These are phyloP conservation scores for Dryadula phaetusa DNA, from an alignment of 2,888 invertebrate genomes.

Conservation along the genomic window DNA sequence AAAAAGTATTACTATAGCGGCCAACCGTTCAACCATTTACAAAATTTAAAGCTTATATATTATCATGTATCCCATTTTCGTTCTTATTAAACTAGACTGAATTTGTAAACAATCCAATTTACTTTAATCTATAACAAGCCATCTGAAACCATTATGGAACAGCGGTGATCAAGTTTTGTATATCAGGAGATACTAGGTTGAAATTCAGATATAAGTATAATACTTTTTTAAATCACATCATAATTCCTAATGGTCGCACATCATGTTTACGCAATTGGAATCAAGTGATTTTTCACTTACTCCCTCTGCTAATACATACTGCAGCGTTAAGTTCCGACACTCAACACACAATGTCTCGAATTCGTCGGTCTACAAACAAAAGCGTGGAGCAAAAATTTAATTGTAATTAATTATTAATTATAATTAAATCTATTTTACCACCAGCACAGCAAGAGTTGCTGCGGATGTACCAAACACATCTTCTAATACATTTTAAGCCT, in stretches of 20 bases:
- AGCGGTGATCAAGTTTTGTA: neutral
- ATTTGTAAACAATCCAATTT: conserved; percentile 7
- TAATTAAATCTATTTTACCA: too few species aligned
- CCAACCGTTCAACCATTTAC: neutral
- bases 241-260: too few species aligned
- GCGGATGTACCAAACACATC: conserved; percentile 6
- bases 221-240: too few species aligned
- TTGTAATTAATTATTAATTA: too few species aligned
- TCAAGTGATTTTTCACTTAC: too few species aligned
- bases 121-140: neutral
- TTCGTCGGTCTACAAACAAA: too few species aligned
- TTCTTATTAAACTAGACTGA: neutral
- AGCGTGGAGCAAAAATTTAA: too few species aligned
- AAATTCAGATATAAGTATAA: neutral
- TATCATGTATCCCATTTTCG: neutral
- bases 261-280: too few species aligned
- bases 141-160: neutral
- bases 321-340: too few species aligned
- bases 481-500: conserved; percentile 21
- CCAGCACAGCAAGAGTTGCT: neutral
- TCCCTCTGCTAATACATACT: too few species aligned
- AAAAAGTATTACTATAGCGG: neutral
- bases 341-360: too few species aligned
- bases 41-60: conserved; percentile 1
- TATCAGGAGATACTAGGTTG: neutral